phyloP scores from a whole-genome alignment of 1,140 invertebrate genomes.

The Semibalanus balanoides region DNA sequence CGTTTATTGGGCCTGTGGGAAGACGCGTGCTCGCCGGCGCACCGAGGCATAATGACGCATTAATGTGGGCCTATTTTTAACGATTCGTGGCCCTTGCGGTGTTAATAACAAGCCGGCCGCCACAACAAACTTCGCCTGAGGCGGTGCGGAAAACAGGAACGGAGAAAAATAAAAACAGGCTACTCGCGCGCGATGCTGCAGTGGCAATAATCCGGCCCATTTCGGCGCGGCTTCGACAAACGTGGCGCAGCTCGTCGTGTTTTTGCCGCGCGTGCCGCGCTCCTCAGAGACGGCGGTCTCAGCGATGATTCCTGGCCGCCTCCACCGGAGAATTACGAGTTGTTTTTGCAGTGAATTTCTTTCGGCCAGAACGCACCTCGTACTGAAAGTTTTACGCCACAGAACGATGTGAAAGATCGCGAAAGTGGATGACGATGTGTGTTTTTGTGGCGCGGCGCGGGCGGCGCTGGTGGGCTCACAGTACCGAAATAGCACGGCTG shows the following conservation, averaged over 20 bases:
- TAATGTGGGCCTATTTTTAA: neutral
- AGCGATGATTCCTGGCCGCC: neutral
- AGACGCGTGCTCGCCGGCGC: neutral
- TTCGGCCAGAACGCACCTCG: neutral
- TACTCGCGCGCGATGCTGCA: too few relatives aligned
- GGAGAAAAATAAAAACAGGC: neutral
- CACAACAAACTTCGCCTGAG: neutral
- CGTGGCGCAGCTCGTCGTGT: neutral
- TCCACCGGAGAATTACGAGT: neutral
- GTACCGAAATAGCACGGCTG: too few relatives aligned
- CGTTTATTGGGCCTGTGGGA: neutral
- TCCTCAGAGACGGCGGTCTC: neutral
- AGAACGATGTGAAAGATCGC: neutral
- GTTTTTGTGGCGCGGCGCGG: too few relatives aligned
- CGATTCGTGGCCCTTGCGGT: neutral
- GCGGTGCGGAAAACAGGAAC: neutral
- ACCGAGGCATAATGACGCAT: neutral
- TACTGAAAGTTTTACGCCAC: neutral
- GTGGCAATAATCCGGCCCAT: neutral
- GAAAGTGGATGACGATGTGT: too few relatives aligned
- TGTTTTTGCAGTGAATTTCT: neutral
- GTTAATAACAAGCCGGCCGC: neutral
- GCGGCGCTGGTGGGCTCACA: too few relatives aligned
- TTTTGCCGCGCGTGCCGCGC: neutral
- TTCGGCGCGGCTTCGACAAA: neutral